Conservation (phyloP, 1,140 invertebrate genomes). For the Atta texana region DNA sequence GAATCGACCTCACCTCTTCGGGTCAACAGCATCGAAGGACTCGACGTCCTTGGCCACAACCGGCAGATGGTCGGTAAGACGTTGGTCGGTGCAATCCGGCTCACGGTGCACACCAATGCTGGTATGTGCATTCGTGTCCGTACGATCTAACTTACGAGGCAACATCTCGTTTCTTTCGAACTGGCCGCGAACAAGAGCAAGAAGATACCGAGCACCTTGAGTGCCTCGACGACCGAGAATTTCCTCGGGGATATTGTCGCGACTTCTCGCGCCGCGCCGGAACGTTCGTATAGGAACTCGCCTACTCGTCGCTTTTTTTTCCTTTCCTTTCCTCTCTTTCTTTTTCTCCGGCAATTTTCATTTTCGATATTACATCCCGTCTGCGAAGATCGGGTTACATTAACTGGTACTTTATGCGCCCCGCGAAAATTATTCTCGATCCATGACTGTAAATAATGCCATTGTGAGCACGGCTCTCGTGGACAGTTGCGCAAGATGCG, state of each 20-base stretch:
- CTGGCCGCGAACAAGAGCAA: conserved; percentile 66
- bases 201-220: conserved; percentile 60
- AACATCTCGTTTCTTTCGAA: conserved; percentile 70
- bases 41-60: conserved; percentile 77
- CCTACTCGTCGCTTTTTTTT: neutral
- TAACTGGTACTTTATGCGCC: conserved; percentile 49
- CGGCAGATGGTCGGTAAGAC: conserved; percentile 79
- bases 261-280: conserved; percentile 30
- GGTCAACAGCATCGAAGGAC: conserved; percentile 68
- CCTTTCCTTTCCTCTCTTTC: neutral
- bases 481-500: conserved; percentile 42
- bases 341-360: neutral
- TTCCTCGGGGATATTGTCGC: conserved; percentile 65
- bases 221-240: conserved; percentile 65
- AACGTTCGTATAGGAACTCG: conserved; percentile 1
- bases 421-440: conserved; percentile 50
- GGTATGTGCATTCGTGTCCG: conserved; percentile 63
- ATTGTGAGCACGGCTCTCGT: conserved; percentile 25
- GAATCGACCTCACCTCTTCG: conserved; percentile 69
- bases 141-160: conserved; percentile 57
- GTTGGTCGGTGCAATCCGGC: conserved; percentile 60
- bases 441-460: conserved; percentile 42
- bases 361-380: neutral
- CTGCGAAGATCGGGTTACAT: conserved; percentile 40
- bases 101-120: conserved; percentile 50